Base-by-base conservation (phyloP, 2,888 invertebrate genomes). In the Drosophila siamana region DNA sequence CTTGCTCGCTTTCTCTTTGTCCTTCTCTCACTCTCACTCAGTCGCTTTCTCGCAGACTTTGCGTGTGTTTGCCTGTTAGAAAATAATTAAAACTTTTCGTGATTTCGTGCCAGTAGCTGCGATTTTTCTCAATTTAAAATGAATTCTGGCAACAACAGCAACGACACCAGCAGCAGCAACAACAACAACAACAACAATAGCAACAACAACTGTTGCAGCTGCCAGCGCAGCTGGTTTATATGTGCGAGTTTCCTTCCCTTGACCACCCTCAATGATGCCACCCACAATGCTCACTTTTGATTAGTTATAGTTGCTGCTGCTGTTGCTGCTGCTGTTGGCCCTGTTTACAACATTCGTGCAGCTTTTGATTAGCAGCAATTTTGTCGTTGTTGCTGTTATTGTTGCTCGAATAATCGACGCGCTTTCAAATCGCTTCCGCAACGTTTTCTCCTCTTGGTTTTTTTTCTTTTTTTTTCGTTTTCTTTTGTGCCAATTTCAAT, bases 71-170 rank as follows among this genome's bases (percentile, higher is more conserved):
- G 84, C 83, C 81, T 84, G 86, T 81, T 83, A 81, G 86, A 84
- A 84, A 84, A 86, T 84, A 84, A 84, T 84, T 84, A 86, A 84
- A 84, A 84, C 75, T 86, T 83, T 84, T 85, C 75, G 81, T 85
- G 84, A 84, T 85, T 84, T 85, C 84, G 83, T 84, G 84, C 86
- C 81, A 83, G 82, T 86, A 54, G 78, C 83, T 78, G 78, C 84
- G 84, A 84, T 84, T 84, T 83, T 84, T 84, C 83, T 83, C 86
- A 80, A 86, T 84, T 84, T 84, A 80, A 84, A 84, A 84, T 80
- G 85, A 77, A 84, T 85, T 85, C 82, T 52, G 63, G 41, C 74
- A 73, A 41, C 74, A 75, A 59, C 65, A 80, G 26, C 43, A 62
- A n/a, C n/a, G n/a, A n/a, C n/a, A n/a, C n/a, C n/a, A n/a, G n/a